Evolutionary conservation across 2,888 invertebrate genomes (phyloP).

Genomic region (Coelopa pilipes): DNA sequence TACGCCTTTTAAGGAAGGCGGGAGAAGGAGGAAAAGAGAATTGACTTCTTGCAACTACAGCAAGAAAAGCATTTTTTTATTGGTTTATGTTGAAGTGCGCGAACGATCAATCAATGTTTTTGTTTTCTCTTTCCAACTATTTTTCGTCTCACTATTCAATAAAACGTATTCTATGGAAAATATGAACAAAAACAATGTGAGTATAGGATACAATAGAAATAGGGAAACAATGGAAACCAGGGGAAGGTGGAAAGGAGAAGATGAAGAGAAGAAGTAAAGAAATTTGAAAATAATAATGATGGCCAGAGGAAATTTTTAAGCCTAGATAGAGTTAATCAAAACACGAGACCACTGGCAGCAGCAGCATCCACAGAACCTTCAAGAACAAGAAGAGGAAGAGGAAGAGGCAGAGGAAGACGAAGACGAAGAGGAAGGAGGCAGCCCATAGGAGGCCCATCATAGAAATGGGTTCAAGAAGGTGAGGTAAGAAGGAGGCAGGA

Average conservation of each 20-base stretch:
- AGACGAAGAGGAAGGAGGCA: no score
- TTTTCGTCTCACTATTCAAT: neutral
- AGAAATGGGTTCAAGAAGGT: neutral
- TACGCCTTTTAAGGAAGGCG: no score
- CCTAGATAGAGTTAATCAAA: conserved; percentile 24
- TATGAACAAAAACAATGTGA: conserved; percentile 3
- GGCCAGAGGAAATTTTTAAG: conserved; percentile 13
- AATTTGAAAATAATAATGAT: conserved; percentile 8
- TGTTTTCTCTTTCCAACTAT: neutral
- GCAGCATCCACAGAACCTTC: neutral
- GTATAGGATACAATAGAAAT: neutral
- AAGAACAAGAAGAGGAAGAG: neutral
- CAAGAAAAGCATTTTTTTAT: no score
- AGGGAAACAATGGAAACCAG: neutral
- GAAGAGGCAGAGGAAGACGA: neutral
- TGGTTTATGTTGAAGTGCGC: neutral
- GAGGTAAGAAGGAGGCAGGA: neutral
- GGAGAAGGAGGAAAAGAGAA: no score
- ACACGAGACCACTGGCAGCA: neutral
- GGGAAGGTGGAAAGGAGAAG: neutral
- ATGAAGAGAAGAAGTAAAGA: neutral
- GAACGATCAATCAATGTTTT: conserved; percentile 24
- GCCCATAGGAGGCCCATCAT: no score
- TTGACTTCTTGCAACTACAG: no score
- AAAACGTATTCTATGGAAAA: conserved; percentile 1